phyloP scores from a whole-genome alignment of 2,888 invertebrate species.

The Perizoma flavofasciatum region DNA sequence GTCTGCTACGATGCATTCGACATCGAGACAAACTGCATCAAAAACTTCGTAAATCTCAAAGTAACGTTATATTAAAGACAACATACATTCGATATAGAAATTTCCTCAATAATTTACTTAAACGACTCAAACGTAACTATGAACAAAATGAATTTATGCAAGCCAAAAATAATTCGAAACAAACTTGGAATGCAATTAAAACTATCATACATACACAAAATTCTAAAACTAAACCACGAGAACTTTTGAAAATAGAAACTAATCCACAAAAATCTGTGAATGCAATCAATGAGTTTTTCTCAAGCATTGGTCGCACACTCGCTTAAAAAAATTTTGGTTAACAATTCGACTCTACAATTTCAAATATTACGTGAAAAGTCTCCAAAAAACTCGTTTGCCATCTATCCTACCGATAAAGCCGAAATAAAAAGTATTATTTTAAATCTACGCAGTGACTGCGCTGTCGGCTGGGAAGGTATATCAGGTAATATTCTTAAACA shows the following conservation, averaged over 20 bases:
- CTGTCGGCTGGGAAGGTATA: conserved; percentile 21
- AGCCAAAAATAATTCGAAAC: conserved; percentile 21
- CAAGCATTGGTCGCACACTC: conserved; percentile 11
- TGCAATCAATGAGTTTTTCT: conserved; percentile 15
- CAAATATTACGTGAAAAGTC: background rate
- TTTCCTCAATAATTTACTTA: background rate
- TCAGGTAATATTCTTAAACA: conserved; percentile 15
- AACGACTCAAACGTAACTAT: background rate
- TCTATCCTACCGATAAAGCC: conserved; percentile 8
- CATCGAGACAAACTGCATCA: conserved; percentile 2
- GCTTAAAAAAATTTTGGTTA: conserved; percentile 3
- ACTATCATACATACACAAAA: conserved; percentile 15
- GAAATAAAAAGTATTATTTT: conserved; percentile 21
- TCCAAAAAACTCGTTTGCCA: conserved; percentile 3
- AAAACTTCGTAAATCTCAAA: background rate
- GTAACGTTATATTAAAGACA: background rate
- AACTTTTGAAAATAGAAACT: conserved; percentile 6
- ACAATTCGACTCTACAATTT: background rate
- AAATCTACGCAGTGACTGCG: conserved; percentile 12
- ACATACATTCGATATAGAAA: background rate
- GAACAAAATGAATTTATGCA: conserved; percentile 26
- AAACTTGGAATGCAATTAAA: conserved; percentile 30
- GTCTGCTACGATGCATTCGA: background rate
- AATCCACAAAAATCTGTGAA: conserved; percentile 1
- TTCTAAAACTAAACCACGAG: background rate